A percentile compares a stretch with the other conserved stretches of the same genome.
These are phyloP conservation scores for Hartigia nigra DNA, from an alignment of 2,888 invertebrate genomes.

Conservation along the genomic window DNA sequence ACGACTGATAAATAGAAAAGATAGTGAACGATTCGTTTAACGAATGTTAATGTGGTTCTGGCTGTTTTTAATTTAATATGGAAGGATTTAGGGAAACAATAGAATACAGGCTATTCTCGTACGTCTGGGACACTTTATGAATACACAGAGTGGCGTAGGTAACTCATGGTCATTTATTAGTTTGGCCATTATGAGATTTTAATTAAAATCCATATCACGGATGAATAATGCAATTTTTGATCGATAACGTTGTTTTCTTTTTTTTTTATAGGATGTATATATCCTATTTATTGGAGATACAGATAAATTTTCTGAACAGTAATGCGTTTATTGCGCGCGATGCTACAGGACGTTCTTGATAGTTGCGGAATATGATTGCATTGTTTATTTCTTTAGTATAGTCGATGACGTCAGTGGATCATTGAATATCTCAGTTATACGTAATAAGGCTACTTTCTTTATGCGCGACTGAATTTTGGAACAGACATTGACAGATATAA, in stretches of 20 bases:
- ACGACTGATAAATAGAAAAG: background rate
- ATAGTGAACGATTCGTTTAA: background rate
- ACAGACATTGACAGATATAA: too few species aligned
- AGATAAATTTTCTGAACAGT: background rate
- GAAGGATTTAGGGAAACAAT: background rate
- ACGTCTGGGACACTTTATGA: background rate
- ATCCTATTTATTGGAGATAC: background rate
- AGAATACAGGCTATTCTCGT: background rate
- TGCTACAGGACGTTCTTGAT: background rate
- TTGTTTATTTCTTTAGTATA: background rate
- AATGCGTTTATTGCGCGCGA: background rate
- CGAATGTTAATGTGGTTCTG: background rate
- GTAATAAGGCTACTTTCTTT: background rate
- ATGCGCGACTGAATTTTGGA: too few species aligned
- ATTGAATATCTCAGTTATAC: background rate
- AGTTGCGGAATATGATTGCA: background rate
- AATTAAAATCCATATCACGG: background rate
- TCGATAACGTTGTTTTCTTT: too few species aligned
- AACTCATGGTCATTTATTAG: background rate
- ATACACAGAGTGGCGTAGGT: background rate
- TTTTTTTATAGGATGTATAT: background rate
- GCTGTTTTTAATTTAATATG: background rate
- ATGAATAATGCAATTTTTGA: background rate
- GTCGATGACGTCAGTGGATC: background rate
- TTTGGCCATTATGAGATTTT: background rate